A percentile compares a stretch with the other conserved stretches of the same genome.
These are phyloP conservation scores for Lonchura striata DNA, from an alignment of 2,113 vertebrate genomes.

Conservation along the genomic window DNA sequence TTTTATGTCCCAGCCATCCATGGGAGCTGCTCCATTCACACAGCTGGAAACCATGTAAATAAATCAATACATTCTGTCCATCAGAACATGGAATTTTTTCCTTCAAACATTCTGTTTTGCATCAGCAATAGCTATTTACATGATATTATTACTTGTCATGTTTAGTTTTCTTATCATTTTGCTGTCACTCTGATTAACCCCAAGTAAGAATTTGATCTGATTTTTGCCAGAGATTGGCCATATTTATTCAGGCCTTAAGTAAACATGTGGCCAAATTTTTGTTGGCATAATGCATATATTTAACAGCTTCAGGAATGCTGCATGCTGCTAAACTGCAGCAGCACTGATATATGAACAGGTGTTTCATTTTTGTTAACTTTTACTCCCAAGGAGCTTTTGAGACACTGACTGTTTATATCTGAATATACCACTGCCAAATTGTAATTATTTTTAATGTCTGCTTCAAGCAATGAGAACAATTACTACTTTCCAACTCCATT, in stretches of 20 bases:
- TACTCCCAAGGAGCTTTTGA: slow-evolving; percentile 51
- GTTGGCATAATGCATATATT: slow-evolving; percentile 39
- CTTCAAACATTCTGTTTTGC: not conserved
- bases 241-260: slow-evolving; percentile 68
- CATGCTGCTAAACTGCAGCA: slow-evolving; percentile 14
- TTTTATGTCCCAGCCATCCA: not conserved
- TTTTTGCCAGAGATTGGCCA: slow-evolving; percentile 20
- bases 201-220: slow-evolving; percentile 41
- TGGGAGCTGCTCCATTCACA: not conserved
- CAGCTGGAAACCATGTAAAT: not conserved
- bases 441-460: slow-evolving; percentile 65
- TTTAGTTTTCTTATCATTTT: slow-evolving; percentile 35
- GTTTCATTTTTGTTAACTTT: slow-evolving; percentile 69
- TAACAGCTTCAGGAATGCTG: slow-evolving; percentile 59
- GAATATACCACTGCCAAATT: slow-evolving; percentile 48
- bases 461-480: slow-evolving; percentile 53
- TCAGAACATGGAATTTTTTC: not conserved
- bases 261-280: slow-evolving; percentile 56
- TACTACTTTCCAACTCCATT: not conserved
- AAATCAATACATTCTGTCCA: not conserved
- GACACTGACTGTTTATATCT: slow-evolving; percentile 54
- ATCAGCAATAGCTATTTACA: not conserved
- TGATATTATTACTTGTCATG: not conserved
- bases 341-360: slow-evolving; percentile 62
- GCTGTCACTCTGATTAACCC: slow-evolving; percentile 27